phyloP scores from a whole-genome alignment of 2,888 invertebrate species.

The Caenorhabditis angaria region DNA sequence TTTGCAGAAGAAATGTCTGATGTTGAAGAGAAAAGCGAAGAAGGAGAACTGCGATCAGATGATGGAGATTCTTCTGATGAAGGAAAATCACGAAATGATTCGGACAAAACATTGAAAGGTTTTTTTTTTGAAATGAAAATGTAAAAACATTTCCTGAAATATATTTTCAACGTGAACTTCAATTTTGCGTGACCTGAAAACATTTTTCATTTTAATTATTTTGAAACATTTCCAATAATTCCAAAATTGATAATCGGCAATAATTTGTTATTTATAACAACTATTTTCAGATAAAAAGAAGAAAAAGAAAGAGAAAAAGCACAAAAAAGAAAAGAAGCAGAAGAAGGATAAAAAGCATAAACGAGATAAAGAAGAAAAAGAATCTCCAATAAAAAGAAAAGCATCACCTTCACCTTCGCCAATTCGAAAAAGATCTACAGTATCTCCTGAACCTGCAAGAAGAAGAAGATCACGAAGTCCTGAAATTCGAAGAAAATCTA shows the following conservation, averaged over 20 bases:
- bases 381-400: slow-evolving; percentile 20
- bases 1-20: too few species aligned
- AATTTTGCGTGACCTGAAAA: too few species aligned
- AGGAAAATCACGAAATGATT: slow-evolving; percentile 11
- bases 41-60: slow-evolving; percentile 11
- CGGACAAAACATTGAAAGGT: slow-evolving; percentile 25
- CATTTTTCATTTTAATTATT: too few species aligned
- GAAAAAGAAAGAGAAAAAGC: slow-evolving; percentile 38
- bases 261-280: too few species aligned
- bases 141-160: too few species aligned
- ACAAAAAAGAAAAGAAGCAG: slow-evolving; percentile 37
- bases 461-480: neutral
- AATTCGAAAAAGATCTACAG: neutral
- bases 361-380: slow-evolving; percentile 42
- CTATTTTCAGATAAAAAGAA: slow-evolving; percentile 14
- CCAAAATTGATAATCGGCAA: too few species aligned
- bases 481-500: slow-evolving; percentile 5
- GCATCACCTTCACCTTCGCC: neutral
- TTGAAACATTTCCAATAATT: too few species aligned
- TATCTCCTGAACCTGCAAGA: neutral
- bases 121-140: too few species aligned
- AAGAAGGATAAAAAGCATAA: slow-evolving; percentile 54
- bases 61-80: slow-evolving; percentile 13
- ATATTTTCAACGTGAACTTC: too few species aligned
- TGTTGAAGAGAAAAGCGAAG: slow-evolving; percentile 7